Percentiles rank a stretch among this genome's conserved stretches.
These are phyloP conservation scores for Naso thynnoides DNA, from an alignment of 2,797 vertebrate genomes.

Conservation along the genomic window DNA sequence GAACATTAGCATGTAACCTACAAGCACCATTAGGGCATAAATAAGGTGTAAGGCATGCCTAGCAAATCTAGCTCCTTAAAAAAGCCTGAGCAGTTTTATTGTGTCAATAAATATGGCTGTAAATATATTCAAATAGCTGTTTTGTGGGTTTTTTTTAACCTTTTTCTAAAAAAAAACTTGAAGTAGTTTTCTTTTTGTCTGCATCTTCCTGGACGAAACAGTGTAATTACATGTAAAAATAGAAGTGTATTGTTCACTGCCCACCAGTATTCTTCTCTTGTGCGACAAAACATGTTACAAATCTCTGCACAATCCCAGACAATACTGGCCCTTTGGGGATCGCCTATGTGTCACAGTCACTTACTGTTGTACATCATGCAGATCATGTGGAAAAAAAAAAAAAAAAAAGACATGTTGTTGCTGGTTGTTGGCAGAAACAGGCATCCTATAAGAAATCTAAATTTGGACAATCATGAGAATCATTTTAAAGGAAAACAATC, in stretches of 20 bases:
- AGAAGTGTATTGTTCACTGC: neutral
- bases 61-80: slow-evolving; percentile 6
- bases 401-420: slow-evolving; percentile 12
- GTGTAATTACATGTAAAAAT: neutral
- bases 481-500: slow-evolving; percentile 70
- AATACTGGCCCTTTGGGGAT: neutral
- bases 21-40: neutral
- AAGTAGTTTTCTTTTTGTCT: slow-evolving; percentile 1
- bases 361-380: slow-evolving; percentile 24
- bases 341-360: slow-evolving; percentile 13
- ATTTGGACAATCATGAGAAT: slow-evolving; percentile 68
- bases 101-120: neutral
- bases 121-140: neutral
- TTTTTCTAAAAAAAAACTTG: too few relatives aligned
- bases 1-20: neutral
- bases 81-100: neutral
- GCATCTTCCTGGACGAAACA: neutral
- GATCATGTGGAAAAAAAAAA: slow-evolving; percentile 1
- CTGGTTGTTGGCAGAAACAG: slow-evolving; percentile 31
- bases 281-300: slow-evolving; percentile 4
- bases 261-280: slow-evolving; percentile 1
- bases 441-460: slow-evolving; percentile 46
- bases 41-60: neutral
- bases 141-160: too few relatives aligned
- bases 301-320: slow-evolving; percentile 7